A percentile compares a stretch with the other conserved stretches of the same genome.
Evolutionary conservation across 2,113 vertebrate species (phyloP).

Genomic region (Blennius ocellaris): DNA sequence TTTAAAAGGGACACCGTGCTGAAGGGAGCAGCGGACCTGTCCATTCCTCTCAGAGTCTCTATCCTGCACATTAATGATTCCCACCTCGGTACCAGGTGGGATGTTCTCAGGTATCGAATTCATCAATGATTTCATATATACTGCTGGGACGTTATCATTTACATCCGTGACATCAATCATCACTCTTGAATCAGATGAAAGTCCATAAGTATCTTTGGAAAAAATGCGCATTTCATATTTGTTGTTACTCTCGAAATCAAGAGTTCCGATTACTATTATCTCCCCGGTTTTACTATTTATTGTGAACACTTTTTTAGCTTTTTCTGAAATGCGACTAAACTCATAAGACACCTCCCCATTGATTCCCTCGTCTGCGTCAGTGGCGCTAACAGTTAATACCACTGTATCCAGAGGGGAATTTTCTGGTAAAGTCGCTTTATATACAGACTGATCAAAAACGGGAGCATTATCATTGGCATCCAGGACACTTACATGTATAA

Average conservation of each 20-base stretch:
- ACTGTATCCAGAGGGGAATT: conserved; percentile 72
- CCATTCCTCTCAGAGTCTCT: conserved; percentile 64
- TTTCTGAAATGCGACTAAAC: conserved; percentile 51
- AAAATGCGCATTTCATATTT: conserved; percentile 72
- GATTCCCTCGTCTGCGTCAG: conserved; percentile 80
- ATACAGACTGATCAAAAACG: conserved; percentile 76
- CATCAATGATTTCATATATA: conserved; percentile 73
- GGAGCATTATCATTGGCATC: conserved; percentile 87
- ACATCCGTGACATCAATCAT: conserved; percentile 79
- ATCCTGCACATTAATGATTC: conserved; percentile 82
- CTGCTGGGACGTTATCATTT: conserved; percentile 83
- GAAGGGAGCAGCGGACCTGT: conserved; percentile 75
- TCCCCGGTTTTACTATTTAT: conserved; percentile 77
- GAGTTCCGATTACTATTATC: conserved; percentile 59
- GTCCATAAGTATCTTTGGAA: conserved; percentile 79
- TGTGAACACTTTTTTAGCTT: conserved; percentile 53
- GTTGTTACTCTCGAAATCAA: conserved; percentile 81
- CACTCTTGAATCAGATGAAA: conserved; percentile 69
- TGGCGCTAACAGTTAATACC: conserved; percentile 80
- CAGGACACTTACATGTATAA: conserved; percentile 79
- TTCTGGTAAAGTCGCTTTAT: conserved; percentile 77
- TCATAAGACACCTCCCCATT: conserved; percentile 82
- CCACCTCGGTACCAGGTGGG: conserved; percentile 74
- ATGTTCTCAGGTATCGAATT: conserved; percentile 71
- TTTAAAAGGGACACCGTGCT: conserved; percentile 74